phyloP scores from a whole-genome alignment of 2,797 vertebrate species.

The Oceanodroma leucorhoa region DNA sequence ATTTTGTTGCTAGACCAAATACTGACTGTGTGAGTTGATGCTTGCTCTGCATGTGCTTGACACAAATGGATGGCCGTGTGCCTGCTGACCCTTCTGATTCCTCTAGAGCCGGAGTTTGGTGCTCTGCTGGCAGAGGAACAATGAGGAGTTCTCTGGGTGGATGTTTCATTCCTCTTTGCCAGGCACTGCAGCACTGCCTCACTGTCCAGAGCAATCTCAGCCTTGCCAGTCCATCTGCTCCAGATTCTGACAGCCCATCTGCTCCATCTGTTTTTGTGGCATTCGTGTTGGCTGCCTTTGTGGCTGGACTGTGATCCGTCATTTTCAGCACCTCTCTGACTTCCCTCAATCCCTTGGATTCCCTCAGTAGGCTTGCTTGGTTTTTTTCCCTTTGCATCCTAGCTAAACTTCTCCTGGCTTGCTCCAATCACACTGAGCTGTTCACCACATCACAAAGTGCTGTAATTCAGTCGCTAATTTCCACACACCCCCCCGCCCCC shows the following conservation, averaged over 20 bases:
- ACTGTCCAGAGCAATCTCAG: background rate
- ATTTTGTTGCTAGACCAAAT: background rate
- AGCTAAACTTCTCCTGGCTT: background rate
- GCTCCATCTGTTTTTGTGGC: background rate
- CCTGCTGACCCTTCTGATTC: background rate
- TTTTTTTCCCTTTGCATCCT: background rate
- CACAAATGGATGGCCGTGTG: rapidly evolving
- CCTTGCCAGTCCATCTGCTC: background rate
- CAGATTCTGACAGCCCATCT: background rate
- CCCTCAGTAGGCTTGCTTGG: background rate
- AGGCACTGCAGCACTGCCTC: background rate
- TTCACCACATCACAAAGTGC: background rate
- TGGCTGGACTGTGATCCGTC: background rate
- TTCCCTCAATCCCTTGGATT: background rate
- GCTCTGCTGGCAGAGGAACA: background rate
- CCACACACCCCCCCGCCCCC: no score
- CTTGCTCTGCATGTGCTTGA: background rate
- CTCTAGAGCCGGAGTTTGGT: background rate
- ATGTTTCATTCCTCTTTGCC: background rate
- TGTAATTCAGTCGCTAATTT: no score
- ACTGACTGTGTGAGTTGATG: background rate
- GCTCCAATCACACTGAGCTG: background rate
- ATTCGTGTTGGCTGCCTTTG: background rate
- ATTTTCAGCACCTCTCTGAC: background rate
- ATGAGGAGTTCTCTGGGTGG: rapidly evolving